Evolutionary conservation across 2,113 vertebrate species (phyloP), one percentile per base, ranked within the genome.

Genomic region (Notothenia rossii): DNA sequence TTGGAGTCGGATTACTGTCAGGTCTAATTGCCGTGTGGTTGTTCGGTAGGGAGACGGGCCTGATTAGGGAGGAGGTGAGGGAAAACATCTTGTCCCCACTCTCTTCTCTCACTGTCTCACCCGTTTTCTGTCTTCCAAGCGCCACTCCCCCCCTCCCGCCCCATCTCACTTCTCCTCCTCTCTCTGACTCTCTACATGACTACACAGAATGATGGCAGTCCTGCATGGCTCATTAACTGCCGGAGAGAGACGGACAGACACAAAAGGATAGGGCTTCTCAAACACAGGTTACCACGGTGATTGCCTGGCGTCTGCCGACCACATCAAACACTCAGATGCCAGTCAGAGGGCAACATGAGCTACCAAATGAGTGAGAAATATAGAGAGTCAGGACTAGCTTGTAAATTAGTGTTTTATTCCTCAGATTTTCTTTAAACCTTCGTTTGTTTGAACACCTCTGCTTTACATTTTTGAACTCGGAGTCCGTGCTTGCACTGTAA

Each of bases 1-100:
- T 83, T 84, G 88, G 84, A 90, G 83, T 95, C 95, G 94, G 96
- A 96, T 96, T 95, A 95, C 96, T 97, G 97, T 96, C 96, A 96
- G 94, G 92, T 97, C 96, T 97, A 97, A 97, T 97, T 97, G 96
- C 96, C n/a, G 95, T 94, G 96, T 95, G 94, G 96, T 96, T 29
- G 96, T 96, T 96, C 95, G 95, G 94, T 95, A 94, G 95, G 95
- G 93, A 96, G 96, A 96, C 94, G 95, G 96, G 96, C 95, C 96
- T 96, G 97, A 97, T 97, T 97, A 96, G 95, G 94, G 95, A 91
- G 94, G 96, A 96, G 96, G 95, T 96, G 95, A 96, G 94, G 95
- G 96, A 96, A 96, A 97, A 95, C 96, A 96, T 96, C 92, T 91
- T 96, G 96, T 96, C 89, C 83, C 87, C 69, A 29, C 88, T 86